phyloP scores from a whole-genome alignment of 2,888 invertebrate species.

The Synergus laeviventris region DNA sequence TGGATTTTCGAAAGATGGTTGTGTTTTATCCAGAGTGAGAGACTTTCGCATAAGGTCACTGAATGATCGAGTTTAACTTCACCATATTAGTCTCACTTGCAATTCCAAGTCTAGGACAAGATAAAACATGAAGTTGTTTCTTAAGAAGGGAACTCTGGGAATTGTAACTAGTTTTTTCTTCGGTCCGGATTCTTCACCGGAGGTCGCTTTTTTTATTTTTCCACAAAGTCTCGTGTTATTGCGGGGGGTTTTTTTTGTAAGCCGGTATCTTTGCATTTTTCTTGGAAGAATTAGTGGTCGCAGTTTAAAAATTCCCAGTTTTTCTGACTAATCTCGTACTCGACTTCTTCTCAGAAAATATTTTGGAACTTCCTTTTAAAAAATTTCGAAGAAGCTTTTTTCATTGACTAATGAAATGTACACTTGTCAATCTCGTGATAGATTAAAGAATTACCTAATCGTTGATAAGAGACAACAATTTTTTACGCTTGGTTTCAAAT shows the following conservation, averaged over 20 bases:
- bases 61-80: slow-evolving; percentile 30
- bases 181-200: not conserved
- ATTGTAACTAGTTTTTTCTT: slow-evolving; percentile 31
- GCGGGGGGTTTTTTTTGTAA: not conserved
- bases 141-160: slow-evolving; percentile 6
- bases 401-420: too few relatives aligned
- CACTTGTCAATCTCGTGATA: too few relatives aligned
- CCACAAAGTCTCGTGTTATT: not conserved
- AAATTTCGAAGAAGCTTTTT: too few relatives aligned
- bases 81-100: slow-evolving; percentile 15
- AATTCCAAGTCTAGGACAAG: slow-evolving; percentile 20
- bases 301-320: not conserved
- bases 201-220: not conserved
- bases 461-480: too few relatives aligned
- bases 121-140: slow-evolving; percentile 17
- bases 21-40: slow-evolving; percentile 6
- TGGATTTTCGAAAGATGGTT: not conserved
- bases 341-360: too few relatives aligned
- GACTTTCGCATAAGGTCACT: slow-evolving; percentile 25
- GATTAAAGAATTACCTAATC: too few relatives aligned
- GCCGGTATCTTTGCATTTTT: not conserved
- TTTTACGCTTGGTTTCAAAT: too few relatives aligned
- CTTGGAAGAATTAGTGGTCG: not conserved
- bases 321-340: not conserved
- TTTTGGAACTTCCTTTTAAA: too few relatives aligned